These are phyloP conservation scores for Homalodisca vitripennis DNA, from an alignment of 1,140 invertebrate species.

Conservation along the genomic window DNA sequence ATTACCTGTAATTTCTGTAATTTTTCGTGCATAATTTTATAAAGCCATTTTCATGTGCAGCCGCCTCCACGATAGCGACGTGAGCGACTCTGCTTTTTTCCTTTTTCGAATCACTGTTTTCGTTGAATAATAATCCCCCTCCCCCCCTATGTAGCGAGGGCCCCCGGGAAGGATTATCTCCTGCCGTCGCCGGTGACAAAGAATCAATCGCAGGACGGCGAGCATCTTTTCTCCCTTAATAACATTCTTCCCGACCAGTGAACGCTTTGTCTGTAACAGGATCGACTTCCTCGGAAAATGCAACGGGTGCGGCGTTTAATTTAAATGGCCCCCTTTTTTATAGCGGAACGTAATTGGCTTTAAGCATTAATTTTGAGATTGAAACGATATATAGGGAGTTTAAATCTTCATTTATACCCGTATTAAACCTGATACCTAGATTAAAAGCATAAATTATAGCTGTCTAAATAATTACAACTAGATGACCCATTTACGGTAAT, in stretches of 20 bases:
- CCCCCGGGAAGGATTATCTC: background rate
- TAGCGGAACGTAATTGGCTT: background rate
- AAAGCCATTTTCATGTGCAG: background rate
- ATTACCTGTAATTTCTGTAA: slow-evolving; percentile 30
- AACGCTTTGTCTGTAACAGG: background rate
- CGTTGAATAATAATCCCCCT: background rate
- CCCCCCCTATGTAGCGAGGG: background rate
- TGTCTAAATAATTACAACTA: too few species aligned
- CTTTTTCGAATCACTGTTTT: background rate
- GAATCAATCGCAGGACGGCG: background rate
- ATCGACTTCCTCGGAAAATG: background rate
- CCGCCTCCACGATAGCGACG: too few species aligned
- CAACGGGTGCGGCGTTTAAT: too few species aligned
- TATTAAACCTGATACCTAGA: too few species aligned
- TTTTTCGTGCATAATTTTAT: slow-evolving; percentile 32
- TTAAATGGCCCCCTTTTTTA: slow-evolving; percentile 7
- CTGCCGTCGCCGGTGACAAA: background rate
- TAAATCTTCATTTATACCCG: too few species aligned
- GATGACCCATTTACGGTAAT: too few species aligned
- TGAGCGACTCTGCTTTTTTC: too few species aligned
- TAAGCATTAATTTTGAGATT: too few species aligned
- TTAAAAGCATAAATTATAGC: too few species aligned
- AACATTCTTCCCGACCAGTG: background rate
- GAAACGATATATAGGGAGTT: too few species aligned
- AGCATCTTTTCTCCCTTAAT: background rate